Base-by-base conservation (phyloP, 2,888 invertebrate species). In the Antheraea assamensis region DNA sequence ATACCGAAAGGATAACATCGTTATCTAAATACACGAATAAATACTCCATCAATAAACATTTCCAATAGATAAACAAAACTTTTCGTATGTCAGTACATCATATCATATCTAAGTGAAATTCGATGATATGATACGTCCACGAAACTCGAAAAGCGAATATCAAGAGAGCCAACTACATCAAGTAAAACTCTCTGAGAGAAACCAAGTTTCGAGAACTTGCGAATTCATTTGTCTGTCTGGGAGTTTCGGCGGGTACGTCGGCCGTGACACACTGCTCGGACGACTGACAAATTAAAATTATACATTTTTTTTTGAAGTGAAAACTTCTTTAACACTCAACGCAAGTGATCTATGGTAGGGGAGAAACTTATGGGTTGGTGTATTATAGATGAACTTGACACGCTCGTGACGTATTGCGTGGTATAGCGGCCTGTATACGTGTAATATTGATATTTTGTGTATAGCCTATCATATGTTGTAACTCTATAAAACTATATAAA, bases 151-250 rank as follows among this genome's bases (percentile, higher is more conserved):
- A 19, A 70, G 35, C 70, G 49, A 35, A 42, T 42, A 76, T 74
- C 68, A 68, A 55, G 80, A 83, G 81, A 82, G 81, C 80, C 80
- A 79, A 86, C 85, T 88, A 83, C 84, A 88, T 87, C 87, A 86
- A 82, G 81, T 84, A 85, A 86, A 86, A 87, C 85, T 83, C 86
- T 81, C 79, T 82, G 82, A 83, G 81, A 79, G 82, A 78, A 82
- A 84, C 82, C 80, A 87, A 92, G 88, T 91, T 90, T 87, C 85
- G 81, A 90, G 86, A 88, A 91, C 88, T 92, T 88, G 88, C 81
- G 89, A 91, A 92, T 92, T 91, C 92, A 92, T 92, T 92, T 87
- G 89, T 90, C 91, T 89, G 92, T 90, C 91, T 92, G 87, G 88
- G 79, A 86, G 90, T 88, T 91, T 86, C 80, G 85, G 83, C 81